phyloP scores from a whole-genome alignment of 2,797 vertebrate genomes.

The Pantherophis vulpinus region DNA sequence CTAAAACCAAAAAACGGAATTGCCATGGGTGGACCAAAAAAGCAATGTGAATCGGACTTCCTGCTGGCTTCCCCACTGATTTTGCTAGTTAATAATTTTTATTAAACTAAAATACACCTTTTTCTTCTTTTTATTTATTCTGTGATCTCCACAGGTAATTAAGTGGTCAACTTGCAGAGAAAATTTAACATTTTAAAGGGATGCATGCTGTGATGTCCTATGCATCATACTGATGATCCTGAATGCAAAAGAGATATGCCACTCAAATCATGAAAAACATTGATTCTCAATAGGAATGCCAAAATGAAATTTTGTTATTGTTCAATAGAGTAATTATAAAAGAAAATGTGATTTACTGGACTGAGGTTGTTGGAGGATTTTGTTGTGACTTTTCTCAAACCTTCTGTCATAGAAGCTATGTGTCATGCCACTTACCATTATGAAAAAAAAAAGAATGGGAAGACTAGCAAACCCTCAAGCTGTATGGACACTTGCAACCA shows the following conservation, averaged over 20 bases:
- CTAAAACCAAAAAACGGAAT: not conserved
- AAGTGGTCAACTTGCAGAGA: not conserved
- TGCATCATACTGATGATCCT: not conserved
- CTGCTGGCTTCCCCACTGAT: not conserved
- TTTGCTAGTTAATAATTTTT: not conserved
- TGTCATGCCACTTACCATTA: conserved; percentile 32
- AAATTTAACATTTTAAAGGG: not conserved
- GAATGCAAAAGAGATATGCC: not conserved
- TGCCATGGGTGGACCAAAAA: not conserved
- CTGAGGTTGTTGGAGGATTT: not conserved
- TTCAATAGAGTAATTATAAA: not conserved
- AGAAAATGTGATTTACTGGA: conserved; percentile 20
- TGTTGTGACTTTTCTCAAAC: conserved; percentile 25
- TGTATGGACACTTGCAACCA: conserved; percentile 47
- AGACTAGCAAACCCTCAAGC: conserved; percentile 27
- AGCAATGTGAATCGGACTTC: not conserved
- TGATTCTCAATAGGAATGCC: not conserved
- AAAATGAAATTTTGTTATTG: not conserved
- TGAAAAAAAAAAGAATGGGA: conserved; percentile 35
- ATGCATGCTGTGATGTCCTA: not conserved
- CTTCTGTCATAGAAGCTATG: conserved; percentile 29
- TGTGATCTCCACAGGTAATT: not conserved
- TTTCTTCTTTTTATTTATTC: not conserved
- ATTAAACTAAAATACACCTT: not conserved
- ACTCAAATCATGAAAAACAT: not conserved